Conservation (phyloP, 2,888 invertebrate genomes). For the Lasioglossum morio region DNA sequence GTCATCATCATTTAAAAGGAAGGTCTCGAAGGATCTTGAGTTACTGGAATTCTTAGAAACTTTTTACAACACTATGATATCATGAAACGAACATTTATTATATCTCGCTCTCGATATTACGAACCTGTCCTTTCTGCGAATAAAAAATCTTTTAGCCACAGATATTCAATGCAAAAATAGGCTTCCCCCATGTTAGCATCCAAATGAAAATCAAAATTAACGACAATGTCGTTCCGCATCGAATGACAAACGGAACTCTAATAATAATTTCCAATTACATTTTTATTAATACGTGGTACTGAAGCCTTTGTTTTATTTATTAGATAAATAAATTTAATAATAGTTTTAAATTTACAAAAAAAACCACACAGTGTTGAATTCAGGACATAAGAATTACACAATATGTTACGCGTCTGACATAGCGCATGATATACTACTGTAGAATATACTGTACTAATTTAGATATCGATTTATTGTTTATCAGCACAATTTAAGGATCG, state of each 20-base stretch:
- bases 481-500: neutral
- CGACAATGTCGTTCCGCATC: neutral
- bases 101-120: neutral
- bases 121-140: neutral
- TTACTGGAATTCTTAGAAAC: neutral
- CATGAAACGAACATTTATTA: constrained; percentile 2
- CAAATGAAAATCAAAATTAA: neutral
- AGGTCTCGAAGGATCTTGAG: neutral
- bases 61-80: neutral
- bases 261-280: neutral
- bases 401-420: too few species aligned
- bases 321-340: neutral
- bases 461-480: neutral
- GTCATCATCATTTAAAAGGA: neutral
- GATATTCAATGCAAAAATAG: neutral
- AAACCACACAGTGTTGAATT: neutral
- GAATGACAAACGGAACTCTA: neutral
- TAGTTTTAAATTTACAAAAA: neutral
- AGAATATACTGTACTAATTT: neutral
- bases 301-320: too few species aligned
- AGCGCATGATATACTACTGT: neutral
- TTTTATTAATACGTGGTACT: neutral
- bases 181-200: neutral
- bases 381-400: neutral
- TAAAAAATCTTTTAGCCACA: neutral